Base-by-base conservation (phyloP, 2,113 vertebrate genomes). In the Arenaria interpres region DNA sequence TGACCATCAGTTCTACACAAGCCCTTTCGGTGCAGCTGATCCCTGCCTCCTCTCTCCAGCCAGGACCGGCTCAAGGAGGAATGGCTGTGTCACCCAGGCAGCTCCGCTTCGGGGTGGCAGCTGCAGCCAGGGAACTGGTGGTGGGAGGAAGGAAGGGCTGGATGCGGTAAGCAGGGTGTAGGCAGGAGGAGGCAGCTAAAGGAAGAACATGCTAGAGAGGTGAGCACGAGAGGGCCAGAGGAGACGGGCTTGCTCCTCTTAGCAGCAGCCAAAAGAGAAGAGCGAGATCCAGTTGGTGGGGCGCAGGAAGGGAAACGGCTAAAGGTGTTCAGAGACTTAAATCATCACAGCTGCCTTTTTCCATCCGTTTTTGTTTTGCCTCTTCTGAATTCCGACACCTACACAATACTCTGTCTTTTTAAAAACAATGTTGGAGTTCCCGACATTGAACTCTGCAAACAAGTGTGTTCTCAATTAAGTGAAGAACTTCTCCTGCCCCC, bases 401-500 rank as follows among this genome's bases (percentile, higher is more conserved):
- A 96, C 97, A 96, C 93, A 96, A 85, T 71, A 68, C 85, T 83
- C 82, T 22, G 88, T 33, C 90, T 93, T 95, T 95, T 88, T 78
- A 56, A 96, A 97, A 97, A 95, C 96, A 95, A 88, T 60, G 90
- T 93, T 86, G 90, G 88, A 96, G 92, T 96, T 96, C 96, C 96
- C n/a, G 86, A 95, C 95, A 84, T 64, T 93, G 94, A 96, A 92
- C 90, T 90, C 88, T 89, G 94, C 95, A 97, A 95, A 97, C 92
- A 94, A 97, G 96, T 90, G 92, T 97, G 97, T 96, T 97, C 97
- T 96, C 97, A 97, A 96, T 97, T 97, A 97, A 93, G 90, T 17
- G 90, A 84, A 93, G 95, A 93, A 97, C 96, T 94, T 81, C 85
- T 91, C 68, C 76, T 95, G 83, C 90, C 90, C 67, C 59, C 85